Conservation (phyloP, 2,888 invertebrate species). For the Watsonalla cultraria region DNA sequence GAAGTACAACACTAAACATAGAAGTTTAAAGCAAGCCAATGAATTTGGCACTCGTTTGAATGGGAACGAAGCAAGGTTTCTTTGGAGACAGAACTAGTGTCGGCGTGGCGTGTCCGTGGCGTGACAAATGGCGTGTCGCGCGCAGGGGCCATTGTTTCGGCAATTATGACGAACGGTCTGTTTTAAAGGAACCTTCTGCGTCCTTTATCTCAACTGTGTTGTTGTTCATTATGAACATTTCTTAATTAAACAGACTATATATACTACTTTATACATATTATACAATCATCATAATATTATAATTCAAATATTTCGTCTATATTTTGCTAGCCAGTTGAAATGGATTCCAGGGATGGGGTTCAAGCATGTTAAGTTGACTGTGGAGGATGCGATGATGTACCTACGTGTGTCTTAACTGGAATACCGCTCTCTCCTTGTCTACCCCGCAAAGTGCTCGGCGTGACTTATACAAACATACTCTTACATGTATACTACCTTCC, state of each 20-base stretch:
- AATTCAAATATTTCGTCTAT: no score
- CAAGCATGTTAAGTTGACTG: no score
- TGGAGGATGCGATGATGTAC: no score
- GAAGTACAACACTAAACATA: background rate
- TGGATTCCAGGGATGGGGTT: no score
- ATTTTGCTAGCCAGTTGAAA: no score
- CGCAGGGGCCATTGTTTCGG: conserved; percentile 34
- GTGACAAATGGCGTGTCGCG: conserved; percentile 28
- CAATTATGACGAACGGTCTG: conserved; percentile 31
- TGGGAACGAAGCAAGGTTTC: conserved; percentile 1
- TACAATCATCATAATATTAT: no score
- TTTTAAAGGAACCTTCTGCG: conserved; percentile 17
- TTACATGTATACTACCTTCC: no score
- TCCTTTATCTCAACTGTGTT: conserved; percentile 16
- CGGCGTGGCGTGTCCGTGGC: conserved; percentile 16
- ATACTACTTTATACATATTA: no score
- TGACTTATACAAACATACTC: no score
- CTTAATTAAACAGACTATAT: conserved; percentile 3
- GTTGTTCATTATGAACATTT: conserved; percentile 5
- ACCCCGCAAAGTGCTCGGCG: no score
- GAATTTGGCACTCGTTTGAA: background rate
- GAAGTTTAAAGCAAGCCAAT: background rate
- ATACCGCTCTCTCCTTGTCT: no score
- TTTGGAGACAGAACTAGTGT: conserved; percentile 11
- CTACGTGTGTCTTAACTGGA: no score